phyloP scores from a whole-genome alignment of 1,140 invertebrate species.

The Diorhabda sublineata region DNA sequence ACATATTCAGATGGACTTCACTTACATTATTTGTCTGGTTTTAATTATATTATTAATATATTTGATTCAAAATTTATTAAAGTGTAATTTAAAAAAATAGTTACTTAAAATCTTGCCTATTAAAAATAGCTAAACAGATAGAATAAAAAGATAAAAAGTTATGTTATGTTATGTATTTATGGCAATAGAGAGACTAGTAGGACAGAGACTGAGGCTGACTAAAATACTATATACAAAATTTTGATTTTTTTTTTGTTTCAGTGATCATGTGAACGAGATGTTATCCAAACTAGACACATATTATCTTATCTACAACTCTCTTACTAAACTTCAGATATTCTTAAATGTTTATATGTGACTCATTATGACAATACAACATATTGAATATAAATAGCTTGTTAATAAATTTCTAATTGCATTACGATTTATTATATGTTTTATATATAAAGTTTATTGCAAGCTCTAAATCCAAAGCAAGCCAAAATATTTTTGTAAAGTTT shows the following conservation, averaged over 20 bases:
- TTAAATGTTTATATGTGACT: not conserved
- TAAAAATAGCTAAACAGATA: too few species aligned
- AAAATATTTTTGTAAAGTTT: conserved; percentile 9
- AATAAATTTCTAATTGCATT: not conserved
- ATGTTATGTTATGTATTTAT: too few species aligned
- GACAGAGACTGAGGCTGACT: not conserved
- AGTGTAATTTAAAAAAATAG: too few species aligned
- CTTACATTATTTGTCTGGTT: too few species aligned
- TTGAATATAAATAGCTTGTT: not conserved
- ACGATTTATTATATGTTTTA: conserved; percentile 6
- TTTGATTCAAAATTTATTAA: too few species aligned
- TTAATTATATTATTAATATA: too few species aligned
- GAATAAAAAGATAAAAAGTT: too few species aligned
- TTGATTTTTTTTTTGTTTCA: not conserved
- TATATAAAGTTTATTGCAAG: not conserved
- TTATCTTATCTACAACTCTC: not conserved
- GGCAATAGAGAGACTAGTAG: too few species aligned
- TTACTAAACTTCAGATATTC: not conserved
- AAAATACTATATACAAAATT: not conserved
- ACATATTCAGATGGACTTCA: too few species aligned
- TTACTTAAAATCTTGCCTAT: too few species aligned
- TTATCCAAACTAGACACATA: not conserved
- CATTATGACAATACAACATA: not conserved
- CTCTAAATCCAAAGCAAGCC: conserved; percentile 3
- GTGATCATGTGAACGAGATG: not conserved